Percentiles rank a stretch among this genome's conserved stretches.
Evolutionary conservation across 1,140 invertebrate genomes (phyloP).

Genomic region (Brachionus calyciflorus): DNA sequence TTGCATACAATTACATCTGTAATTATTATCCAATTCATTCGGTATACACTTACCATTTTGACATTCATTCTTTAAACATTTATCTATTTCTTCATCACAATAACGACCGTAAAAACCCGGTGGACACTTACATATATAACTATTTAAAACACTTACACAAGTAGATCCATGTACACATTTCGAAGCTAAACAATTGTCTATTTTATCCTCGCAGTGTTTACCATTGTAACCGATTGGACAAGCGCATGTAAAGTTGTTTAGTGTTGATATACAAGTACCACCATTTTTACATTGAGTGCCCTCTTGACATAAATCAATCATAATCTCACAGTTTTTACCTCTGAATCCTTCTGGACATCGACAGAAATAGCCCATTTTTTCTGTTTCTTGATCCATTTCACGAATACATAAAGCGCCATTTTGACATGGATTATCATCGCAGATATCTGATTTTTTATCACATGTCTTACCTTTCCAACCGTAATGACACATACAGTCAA

Average conservation of each 20-base stretch:
- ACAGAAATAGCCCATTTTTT: conserved; percentile 24
- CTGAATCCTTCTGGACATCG: conserved; percentile 4
- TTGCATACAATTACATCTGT: conserved; percentile 47
- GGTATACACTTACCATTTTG: conserved; percentile 82
- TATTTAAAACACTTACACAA: conserved; percentile 69
- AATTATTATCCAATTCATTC: conserved; percentile 70
- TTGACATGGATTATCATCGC: background rate
- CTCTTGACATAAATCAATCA: background rate
- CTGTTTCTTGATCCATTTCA: background rate
- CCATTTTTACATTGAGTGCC: conserved; percentile 77
- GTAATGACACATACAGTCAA: conserved; percentile 34
- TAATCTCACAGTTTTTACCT: conserved; percentile 41
- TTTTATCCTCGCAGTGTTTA: background rate
- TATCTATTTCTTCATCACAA: conserved; percentile 66
- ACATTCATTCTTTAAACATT: conserved; percentile 72
- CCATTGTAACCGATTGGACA: conserved; percentile 45
- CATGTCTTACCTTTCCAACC: conserved; percentile 28
- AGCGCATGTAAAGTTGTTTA: conserved; percentile 32
- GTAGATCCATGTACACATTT: conserved; percentile 15
- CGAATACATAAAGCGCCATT: conserved; percentile 2
- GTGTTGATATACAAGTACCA: conserved; percentile 68
- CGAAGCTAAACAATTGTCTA: conserved; percentile 10
- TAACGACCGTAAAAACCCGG: conserved; percentile 86
- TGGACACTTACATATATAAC: conserved; percentile 81
- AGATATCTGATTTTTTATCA: background rate